Evolutionary conservation across 2,888 invertebrate species (phyloP).

Genomic region (Clunio marinus): DNA sequence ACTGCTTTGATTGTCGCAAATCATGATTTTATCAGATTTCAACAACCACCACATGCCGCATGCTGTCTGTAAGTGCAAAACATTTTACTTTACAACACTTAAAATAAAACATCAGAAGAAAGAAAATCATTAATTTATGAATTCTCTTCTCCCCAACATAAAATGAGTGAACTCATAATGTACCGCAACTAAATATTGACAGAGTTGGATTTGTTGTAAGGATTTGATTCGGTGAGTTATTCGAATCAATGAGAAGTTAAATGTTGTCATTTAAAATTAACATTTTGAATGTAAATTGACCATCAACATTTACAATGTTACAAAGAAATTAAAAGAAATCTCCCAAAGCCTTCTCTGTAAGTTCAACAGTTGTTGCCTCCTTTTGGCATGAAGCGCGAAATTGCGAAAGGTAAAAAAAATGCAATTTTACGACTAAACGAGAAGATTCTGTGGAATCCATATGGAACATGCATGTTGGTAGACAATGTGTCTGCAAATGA

Average conservation of each 20-base stretch:
- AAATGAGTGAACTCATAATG: constrained; percentile 26
- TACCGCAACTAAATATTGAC: constrained; percentile 29
- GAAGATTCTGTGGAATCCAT: not conserved
- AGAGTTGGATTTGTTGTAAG: too few relatives aligned
- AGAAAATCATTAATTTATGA: constrained; percentile 32
- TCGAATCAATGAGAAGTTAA: too few relatives aligned
- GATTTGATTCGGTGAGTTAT: too few relatives aligned
- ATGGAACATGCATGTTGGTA: not conserved
- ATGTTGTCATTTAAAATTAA: too few relatives aligned
- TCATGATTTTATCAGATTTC: too few relatives aligned
- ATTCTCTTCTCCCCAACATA: constrained; percentile 25
- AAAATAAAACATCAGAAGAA: constrained; percentile 17
- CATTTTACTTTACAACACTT: too few relatives aligned
- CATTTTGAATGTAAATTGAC: too few relatives aligned
- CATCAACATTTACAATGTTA: too few relatives aligned
- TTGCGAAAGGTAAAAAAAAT: constrained; percentile 8
- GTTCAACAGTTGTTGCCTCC: constrained; percentile 15
- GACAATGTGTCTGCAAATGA: constrained; percentile 12
- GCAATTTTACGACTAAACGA: constrained; percentile 14
- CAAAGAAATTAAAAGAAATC: too few relatives aligned
- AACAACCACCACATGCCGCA: too few relatives aligned
- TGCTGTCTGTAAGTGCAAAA: too few relatives aligned
- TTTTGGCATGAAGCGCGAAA: constrained; percentile 19
- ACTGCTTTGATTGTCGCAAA: too few relatives aligned
- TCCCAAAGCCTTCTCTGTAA: not conserved